Evolutionary conservation across 1,140 invertebrate genomes (phyloP), one percentile per base, ranked within the genome.

Genomic region (Drosophila serrata): DNA sequence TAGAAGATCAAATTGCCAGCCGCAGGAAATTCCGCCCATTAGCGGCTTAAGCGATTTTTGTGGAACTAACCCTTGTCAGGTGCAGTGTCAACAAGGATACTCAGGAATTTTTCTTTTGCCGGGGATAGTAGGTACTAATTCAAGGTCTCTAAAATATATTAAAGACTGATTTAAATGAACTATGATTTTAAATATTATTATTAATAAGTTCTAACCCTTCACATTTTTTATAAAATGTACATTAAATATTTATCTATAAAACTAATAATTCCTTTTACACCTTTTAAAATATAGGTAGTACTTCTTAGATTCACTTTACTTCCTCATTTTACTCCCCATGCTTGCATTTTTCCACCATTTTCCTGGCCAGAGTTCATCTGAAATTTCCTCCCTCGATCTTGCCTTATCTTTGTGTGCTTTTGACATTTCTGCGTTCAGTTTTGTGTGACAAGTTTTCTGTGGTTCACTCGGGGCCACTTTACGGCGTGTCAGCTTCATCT

Each of bases 401-500:
- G 59, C 46, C 42, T 64, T 68, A 60, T 73, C 55, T 58, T 24
- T 85, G 72, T 73, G 69, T 85, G 82, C 78, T 78, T 85, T 79
- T 85, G 82, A 85, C 82, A 86, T 67, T 85, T 85, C 74, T 79
- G 78, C 78, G 49, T 85, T 86, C 82, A 85, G 70, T 85, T 82
- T 75, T 78, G 82, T 75, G 82, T 81, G 82, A 86, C 82, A 85
- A 85, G 82, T 86, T 81, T 86, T 86, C 69, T 81, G 78, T 86
- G 74, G 82, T 85, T 86, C 57, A 81, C 53, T 79, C 51, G 78
- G 62, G 82, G 82, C 82, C 82, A 86, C 82, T 86, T 86, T 81
- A 78, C 74, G 82, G 78, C 78, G 46, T 86, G 82, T 86, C 82
- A 86, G 67, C 75, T 43, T 40, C 69, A 59, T 70, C 27, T 67